Percentiles rank a stretch among this genome's conserved stretches.
These are phyloP conservation scores for Ephestia elutella DNA, from an alignment of 1,140 invertebrate species.

Conservation along the genomic window DNA sequence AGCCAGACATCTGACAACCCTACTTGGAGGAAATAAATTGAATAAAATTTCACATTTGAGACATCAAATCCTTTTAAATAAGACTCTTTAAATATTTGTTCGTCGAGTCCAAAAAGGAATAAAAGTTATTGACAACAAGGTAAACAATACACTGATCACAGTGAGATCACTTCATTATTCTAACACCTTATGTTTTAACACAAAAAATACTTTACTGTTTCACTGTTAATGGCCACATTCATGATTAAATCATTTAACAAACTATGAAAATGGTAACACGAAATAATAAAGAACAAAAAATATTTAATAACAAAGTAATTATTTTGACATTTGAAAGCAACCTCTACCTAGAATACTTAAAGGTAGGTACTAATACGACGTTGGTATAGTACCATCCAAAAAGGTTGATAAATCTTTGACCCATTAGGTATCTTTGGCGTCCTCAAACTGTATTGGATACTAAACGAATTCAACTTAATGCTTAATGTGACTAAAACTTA, in stretches of 20 bases:
- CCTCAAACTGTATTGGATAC: slow-evolving; percentile 33
- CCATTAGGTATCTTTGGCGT: slow-evolving; percentile 55
- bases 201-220: slow-evolving; percentile 30
- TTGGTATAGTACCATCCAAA: background rate
- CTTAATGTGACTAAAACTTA: slow-evolving; percentile 66
- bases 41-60: too few species aligned
- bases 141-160: slow-evolving; percentile 69
- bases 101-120: slow-evolving; percentile 31
- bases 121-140: slow-evolving; percentile 62
- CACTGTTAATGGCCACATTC: slow-evolving; percentile 51
- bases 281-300: slow-evolving; percentile 37
- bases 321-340: slow-evolving; percentile 13
- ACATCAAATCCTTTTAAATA: slow-evolving; percentile 9
- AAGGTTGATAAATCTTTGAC: background rate
- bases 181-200: slow-evolving; percentile 61
- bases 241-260: slow-evolving; percentile 24
- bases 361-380: slow-evolving; percentile 14
- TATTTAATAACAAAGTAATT: slow-evolving; percentile 22
- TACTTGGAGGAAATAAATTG: too few species aligned
- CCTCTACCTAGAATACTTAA: slow-evolving; percentile 16
- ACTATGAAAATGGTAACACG: slow-evolving; percentile 50
- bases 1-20: too few species aligned
- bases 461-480: slow-evolving; percentile 53
- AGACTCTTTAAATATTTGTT: background rate
- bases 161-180: slow-evolving; percentile 66